Evolutionary conservation across 2,113 vertebrate genomes (phyloP), one percentile per base, ranked within the genome.

Genomic region (Mobula hypostoma): DNA sequence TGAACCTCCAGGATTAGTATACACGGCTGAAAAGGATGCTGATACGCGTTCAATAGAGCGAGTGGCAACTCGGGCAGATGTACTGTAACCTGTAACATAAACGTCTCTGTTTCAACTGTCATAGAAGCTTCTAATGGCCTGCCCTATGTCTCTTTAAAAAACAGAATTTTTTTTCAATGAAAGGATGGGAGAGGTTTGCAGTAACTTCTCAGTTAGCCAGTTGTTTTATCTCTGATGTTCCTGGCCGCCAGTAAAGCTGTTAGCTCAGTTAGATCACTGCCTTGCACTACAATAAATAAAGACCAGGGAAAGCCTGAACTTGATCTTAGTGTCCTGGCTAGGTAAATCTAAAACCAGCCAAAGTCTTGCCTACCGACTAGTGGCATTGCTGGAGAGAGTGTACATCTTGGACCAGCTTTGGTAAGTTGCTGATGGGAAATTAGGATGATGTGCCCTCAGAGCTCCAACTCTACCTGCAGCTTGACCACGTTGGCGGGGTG

Each of bases 1-100:
- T 90, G 61, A 58, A 90, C 5, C 58, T 63, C 85, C 29, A 14
- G n/a, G 85, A 90, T 90, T 90, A 90, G 29, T 90, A 66, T 90
- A 66, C 61, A 66, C 29, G 15, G 7, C 29, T 90, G 85, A 90
- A 90, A 90, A 66, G 85, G 61, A 90, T 61, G 85, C 85, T 90
- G 61, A 90, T 90, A 68, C n/a, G 6, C 66, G 85, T 90, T 90
- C 61, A 90, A 90, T 29, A 90, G 68, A 68, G 61, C 14, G 29
- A 90, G 15, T 32, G 61, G 29, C 61, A 90, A 66, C 85, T 90
- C n/a, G 63, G 85, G 85, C 85, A 90, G 85, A 9, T 90, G 61
- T 32, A 66, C 85, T 90, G 85, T 6, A 32, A n/a, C 8, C 15
- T 66, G 61, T 66, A 32, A 66, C 61, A 66, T 90, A 90, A 90